Evolutionary conservation across 2,113 vertebrate species (phyloP).

Genomic region (Larimichthys crocea): DNA sequence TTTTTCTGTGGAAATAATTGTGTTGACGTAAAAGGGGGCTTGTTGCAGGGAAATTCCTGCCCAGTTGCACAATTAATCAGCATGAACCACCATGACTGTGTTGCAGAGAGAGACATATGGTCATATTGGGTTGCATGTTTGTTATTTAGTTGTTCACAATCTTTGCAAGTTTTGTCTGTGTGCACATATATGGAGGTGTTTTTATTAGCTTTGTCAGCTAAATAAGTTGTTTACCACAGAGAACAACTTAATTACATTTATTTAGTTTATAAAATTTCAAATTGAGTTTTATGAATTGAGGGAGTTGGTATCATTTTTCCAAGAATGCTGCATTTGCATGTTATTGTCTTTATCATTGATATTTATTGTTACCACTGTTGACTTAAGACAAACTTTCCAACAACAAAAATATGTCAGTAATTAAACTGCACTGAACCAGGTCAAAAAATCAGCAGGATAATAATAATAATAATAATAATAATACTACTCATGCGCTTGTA

Average conservation of each 20-base stretch:
- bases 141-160: constrained; percentile 15
- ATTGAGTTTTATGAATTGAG: background rate
- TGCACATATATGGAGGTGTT: background rate
- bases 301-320: background rate
- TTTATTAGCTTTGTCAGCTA: background rate
- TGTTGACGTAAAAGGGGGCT: constrained; percentile 61
- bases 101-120: constrained; percentile 17
- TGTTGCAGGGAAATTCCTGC: constrained; percentile 79
- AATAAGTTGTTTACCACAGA: background rate
- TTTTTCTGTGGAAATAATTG: constrained; percentile 59
- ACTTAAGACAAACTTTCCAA: too few relatives aligned
- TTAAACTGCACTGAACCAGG: too few relatives aligned
- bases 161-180: background rate
- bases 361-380: background rate
- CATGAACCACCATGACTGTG: constrained; percentile 53
- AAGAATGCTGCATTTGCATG: background rate
- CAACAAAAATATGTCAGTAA: too few relatives aligned
- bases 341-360: background rate
- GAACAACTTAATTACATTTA: background rate
- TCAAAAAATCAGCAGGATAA: too few relatives aligned
- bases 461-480: background rate
- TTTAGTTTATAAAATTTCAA: background rate
- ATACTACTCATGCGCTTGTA: background rate
- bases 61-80: constrained; percentile 81
- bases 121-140: constrained; percentile 17